Evolutionary conservation across 2,888 invertebrate genomes (phyloP).

Genomic region (Ligdia adustata): DNA sequence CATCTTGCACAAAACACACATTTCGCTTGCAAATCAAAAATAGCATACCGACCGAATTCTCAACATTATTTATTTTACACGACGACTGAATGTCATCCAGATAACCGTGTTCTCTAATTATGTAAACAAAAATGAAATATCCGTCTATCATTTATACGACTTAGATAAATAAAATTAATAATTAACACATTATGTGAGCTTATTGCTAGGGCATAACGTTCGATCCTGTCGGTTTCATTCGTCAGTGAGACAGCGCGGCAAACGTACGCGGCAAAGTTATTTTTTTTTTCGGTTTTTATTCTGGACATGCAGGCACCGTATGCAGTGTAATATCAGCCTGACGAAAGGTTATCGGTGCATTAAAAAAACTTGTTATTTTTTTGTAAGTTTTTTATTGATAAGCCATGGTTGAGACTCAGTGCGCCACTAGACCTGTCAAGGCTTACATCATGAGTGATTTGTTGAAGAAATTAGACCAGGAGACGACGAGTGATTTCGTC

Average conservation of each 20-base stretch:
- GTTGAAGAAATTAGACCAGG: constrained; percentile 69
- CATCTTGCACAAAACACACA: constrained; percentile 11
- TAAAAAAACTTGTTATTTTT: constrained; percentile 43
- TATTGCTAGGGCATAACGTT: constrained; percentile 46
- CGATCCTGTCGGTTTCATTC: constrained; percentile 46
- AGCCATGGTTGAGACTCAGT: constrained; percentile 73
- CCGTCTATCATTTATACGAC: constrained; percentile 28
- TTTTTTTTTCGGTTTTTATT: constrained; percentile 35
- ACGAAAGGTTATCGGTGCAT: constrained; percentile 72
- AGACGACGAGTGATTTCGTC: constrained; percentile 67
- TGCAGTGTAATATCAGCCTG: constrained; percentile 60
- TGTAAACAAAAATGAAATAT: constrained; percentile 22
- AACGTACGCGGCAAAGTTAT: constrained; percentile 49
- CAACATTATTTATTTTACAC: constrained; percentile 10
- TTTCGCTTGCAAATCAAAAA: constrained; percentile 15
- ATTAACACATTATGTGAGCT: constrained; percentile 1
- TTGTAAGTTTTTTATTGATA: constrained; percentile 39
- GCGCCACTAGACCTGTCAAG: constrained; percentile 65
- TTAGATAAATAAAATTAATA: constrained; percentile 12
- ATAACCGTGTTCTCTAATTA: constrained; percentile 14
- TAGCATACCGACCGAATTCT: constrained; percentile 9
- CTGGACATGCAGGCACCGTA: constrained; percentile 49
- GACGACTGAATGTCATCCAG: constrained; percentile 13
- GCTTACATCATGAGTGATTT: constrained; percentile 79
- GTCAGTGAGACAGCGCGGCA: constrained; percentile 41